Base-by-base conservation (phyloP, 2,888 invertebrate genomes). In the Metopia argyrocephala region DNA sequence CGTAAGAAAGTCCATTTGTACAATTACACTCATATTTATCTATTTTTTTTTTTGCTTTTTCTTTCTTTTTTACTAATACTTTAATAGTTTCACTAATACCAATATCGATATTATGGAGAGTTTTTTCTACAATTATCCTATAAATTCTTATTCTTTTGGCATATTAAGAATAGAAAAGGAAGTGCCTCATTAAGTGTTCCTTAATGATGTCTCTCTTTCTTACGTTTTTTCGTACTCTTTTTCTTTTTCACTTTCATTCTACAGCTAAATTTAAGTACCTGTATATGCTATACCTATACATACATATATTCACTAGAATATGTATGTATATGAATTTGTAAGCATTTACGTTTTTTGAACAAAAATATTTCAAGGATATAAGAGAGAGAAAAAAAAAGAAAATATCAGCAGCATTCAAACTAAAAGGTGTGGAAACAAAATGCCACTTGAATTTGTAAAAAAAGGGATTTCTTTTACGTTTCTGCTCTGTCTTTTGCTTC, bases 151-250 rank as follows among this genome's bases (percentile, higher is more conserved):
- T 31, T 46, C 56, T 65, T 46, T 70, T 70, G 54, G 28, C 46
- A 65, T 59, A 69, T 45, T 59, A 76, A 61, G n/a, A 5, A 71
- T 23, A 66, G 45, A 82, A 79, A 31, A 83, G 85, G 84, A 85
- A 84, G 83, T 84, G 70, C 83, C 79, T 83, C 85, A 85, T 84
- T 85, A 85, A 83, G 83, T 79, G 83, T 79, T 80, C 69, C 84
- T 83, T 85, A 85, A 85, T 83, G 84, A 84, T 84, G 85, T 84
- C 84, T 84, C 61, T 59, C 15, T 78, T 54, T 65, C 45, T 71
- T 18, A n/a, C n/a, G n/a, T n/a, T n/a, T n/a, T n/a, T n/a, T n/a
- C n/a, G n/a, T n/a, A n/a, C n/a, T n/a, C n/a, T n/a, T n/a, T n/a
- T n/a, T n/a, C n/a, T n/a, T n/a, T n/a, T n/a, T n/a, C n/a, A n/a